Evolutionary conservation across 2,888 invertebrate species (phyloP).

Genomic region (Polietes domitor): DNA sequence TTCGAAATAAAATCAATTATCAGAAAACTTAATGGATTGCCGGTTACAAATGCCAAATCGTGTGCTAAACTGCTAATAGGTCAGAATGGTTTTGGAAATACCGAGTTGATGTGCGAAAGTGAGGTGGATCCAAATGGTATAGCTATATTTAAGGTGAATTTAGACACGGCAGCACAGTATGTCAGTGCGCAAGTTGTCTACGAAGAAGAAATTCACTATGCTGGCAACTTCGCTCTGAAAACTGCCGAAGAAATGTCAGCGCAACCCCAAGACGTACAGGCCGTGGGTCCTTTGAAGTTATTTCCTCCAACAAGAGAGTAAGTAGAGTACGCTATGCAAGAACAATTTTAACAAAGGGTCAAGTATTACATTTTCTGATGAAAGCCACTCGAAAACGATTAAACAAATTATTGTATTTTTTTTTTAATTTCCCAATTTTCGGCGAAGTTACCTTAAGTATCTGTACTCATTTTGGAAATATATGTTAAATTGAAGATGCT

Average conservation of each 20-base stretch:
- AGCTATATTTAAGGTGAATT: not conserved
- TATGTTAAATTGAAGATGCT: too few species aligned
- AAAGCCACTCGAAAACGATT: too few species aligned
- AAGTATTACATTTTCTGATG: too few species aligned
- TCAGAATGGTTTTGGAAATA: constrained; percentile 81
- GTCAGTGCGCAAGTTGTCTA: not conserved
- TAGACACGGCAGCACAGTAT: not conserved
- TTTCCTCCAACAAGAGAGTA: constrained; percentile 29
- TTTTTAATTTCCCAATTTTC: too few species aligned
- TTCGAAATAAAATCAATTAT: constrained; percentile 90
- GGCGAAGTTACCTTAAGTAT: too few species aligned
- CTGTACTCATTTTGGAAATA: too few species aligned
- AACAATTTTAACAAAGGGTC: too few species aligned
- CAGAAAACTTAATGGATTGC: constrained; percentile 86
- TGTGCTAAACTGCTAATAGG: constrained; percentile 83
- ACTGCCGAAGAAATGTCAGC: not conserved
- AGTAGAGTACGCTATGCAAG: too few species aligned
- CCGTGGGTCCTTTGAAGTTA: not conserved
- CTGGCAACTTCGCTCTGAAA: constrained; percentile 81
- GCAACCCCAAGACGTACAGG: not conserved
- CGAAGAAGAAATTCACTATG: not conserved
- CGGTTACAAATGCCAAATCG: constrained; percentile 83
- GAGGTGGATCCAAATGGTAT: constrained; percentile 14
- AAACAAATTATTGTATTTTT: too few species aligned
- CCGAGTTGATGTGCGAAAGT: not conserved